These are phyloP conservation scores for Cherax destructor DNA, from an alignment of 1,140 invertebrate species.

Conservation along the genomic window DNA sequence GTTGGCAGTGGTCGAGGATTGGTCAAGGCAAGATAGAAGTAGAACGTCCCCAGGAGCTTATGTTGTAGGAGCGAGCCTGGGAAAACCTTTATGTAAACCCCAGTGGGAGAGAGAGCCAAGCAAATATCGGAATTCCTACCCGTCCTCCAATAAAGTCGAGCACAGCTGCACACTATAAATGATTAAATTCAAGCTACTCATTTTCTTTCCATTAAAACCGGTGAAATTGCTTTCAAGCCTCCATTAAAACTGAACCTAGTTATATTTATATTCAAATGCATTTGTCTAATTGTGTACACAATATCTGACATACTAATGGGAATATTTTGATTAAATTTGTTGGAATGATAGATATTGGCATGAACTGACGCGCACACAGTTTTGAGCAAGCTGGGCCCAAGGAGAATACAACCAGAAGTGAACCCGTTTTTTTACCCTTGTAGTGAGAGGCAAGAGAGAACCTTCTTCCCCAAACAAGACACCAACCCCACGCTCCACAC, in stretches of 20 bases:
- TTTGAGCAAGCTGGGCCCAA: background rate
- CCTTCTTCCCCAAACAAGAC: background rate
- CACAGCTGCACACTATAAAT: background rate
- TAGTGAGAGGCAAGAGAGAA: background rate
- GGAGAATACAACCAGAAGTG: background rate
- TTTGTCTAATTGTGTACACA: background rate
- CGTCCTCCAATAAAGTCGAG: background rate
- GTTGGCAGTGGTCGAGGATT: background rate
- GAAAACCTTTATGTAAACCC: background rate
- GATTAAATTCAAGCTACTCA: background rate
- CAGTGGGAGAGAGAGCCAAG: background rate
- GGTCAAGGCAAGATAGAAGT: background rate
- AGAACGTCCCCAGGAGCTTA: background rate
- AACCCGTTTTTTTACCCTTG: background rate
- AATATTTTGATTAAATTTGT: background rate
- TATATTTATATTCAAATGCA: background rate
- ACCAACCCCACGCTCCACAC: background rate
- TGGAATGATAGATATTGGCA: background rate
- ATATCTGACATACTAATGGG: background rate
- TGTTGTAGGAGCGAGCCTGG: background rate
- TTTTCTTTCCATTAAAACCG: background rate
- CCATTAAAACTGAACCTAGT: background rate
- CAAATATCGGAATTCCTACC: background rate
- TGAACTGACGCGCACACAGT: background rate
- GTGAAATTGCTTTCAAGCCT: background rate